These are phyloP conservation scores for Sciurus niger DNA, from an alignment of 2,113 vertebrate species.

Conservation along the genomic window DNA sequence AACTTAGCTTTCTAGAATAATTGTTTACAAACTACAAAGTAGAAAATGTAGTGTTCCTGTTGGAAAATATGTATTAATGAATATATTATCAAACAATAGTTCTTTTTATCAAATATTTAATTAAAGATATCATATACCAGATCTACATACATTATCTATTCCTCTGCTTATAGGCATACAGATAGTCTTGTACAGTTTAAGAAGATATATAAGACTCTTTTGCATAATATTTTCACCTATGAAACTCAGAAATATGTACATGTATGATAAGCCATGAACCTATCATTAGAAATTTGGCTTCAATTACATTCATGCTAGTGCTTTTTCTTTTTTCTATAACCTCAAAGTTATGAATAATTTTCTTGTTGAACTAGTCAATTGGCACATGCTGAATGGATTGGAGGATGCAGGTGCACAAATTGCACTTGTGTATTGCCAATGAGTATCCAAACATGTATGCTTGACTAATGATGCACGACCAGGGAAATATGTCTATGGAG, in stretches of 20 bases:
- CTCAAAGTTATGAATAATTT: background rate
- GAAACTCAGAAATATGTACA: background rate
- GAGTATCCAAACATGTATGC: background rate
- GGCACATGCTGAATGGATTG: background rate
- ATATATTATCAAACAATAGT: background rate
- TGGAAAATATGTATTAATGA: background rate
- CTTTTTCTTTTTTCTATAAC: background rate
- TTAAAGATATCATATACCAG: background rate
- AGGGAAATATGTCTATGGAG: background rate
- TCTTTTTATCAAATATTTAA: background rate
- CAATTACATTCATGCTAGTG: background rate
- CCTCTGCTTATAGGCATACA: background rate
- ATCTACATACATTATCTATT: background rate
- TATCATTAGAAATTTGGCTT: background rate
- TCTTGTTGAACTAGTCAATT: background rate
- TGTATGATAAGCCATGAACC: background rate
- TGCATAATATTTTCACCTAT: background rate
- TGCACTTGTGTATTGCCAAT: background rate
- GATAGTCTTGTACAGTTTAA: background rate
- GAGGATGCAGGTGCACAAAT: background rate
- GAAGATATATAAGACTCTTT: background rate
- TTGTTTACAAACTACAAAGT: background rate
- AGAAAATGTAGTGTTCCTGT: background rate
- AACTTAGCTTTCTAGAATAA: background rate
- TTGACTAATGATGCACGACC: background rate